Base-by-base conservation (phyloP, 1,140 invertebrate species). In the Pachyrhynchus sulphureomaculatus region DNA sequence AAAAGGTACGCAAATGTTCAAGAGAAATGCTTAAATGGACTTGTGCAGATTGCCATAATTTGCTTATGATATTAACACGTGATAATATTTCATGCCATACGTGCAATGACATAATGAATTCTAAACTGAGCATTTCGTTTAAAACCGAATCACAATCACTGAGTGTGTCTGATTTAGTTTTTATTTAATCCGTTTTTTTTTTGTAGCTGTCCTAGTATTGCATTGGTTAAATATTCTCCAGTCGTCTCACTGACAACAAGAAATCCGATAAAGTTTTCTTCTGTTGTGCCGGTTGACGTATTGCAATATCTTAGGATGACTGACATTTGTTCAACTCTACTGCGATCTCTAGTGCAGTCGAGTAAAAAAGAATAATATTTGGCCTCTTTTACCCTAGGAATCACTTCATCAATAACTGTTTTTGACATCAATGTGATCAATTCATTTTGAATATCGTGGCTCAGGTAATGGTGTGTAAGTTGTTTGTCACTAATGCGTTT, bases 381-480 rank as follows among this genome's bases (percentile, higher is more conserved):
- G 57, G 54, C 57, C 26, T 66, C 51, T 68, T 64, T 66, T 42
- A 68, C 36, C 34, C 48, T 69, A 54, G 51, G 45, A 44, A 66
- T 67, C 37, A 70, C 48, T 67, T 70, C 61, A 62, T 44, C 24
- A 18, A 34, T 34, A 34, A 69, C 57, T 37, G 60, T 59, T 65
- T 67, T 61, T 61, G 67, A 65, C 62, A 70, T 71, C 41, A 68
- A 62, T 68, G 24, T 49, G 39, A 68, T 69, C 44, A 68, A 66
- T 68, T 69, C 58, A 69, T 70, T 64, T 70, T 70, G 65, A 52
- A 68, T 68, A 56, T 68, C 54, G 48, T 66, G 63, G 41, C 65
- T 64, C 57, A 69, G 49, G 55, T 69, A 68, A 66, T 69, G 63
- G 36, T 68, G 58, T 23, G 57, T 2, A 68, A 68, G 60, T 64